Conservation (phyloP, 2,113 vertebrate species). For the Rhipidura dahli region DNA sequence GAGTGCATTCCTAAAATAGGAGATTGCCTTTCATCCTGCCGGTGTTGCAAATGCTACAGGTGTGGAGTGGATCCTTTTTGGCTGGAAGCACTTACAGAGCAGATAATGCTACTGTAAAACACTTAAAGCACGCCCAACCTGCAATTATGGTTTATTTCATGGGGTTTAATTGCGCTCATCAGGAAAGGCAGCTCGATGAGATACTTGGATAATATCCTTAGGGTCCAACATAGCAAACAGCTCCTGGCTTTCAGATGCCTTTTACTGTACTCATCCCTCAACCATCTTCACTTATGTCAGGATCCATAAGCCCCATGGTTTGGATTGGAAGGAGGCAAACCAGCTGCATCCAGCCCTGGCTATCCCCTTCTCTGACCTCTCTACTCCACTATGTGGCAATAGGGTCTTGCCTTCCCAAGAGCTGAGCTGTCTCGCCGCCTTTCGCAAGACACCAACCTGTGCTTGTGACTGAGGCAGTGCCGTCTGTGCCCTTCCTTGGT, state of each 20-base stretch:
- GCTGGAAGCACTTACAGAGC: not conserved
- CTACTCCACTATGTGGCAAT: not conserved
- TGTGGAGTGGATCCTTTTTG: not conserved
- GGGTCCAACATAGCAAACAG: not conserved
- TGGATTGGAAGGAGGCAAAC: not conserved
- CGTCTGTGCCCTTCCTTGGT: fast-evolving
- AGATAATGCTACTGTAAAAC: not conserved
- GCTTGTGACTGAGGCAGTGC: not conserved
- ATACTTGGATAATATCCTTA: not conserved
- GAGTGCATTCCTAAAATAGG: not conserved
- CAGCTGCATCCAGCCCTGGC: not conserved
- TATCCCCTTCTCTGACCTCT: not conserved
- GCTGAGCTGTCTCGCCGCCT: not conserved
- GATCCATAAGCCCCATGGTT: not conserved
- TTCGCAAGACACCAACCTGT: not conserved
- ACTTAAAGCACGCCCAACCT: not conserved
- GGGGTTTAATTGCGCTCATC: not conserved
- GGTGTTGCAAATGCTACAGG: not conserved
- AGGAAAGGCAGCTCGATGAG: conserved; percentile 3
- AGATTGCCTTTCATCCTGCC: not conserved
- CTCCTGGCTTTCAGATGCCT: not conserved
- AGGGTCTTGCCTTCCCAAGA: not conserved
- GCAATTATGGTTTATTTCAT: conserved; percentile 16
- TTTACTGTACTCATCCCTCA: not conserved
- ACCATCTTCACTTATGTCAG: not conserved